Evolutionary conservation across 1,140 invertebrate species (phyloP).

Genomic region (Caenorhabditis briggsae): DNA sequence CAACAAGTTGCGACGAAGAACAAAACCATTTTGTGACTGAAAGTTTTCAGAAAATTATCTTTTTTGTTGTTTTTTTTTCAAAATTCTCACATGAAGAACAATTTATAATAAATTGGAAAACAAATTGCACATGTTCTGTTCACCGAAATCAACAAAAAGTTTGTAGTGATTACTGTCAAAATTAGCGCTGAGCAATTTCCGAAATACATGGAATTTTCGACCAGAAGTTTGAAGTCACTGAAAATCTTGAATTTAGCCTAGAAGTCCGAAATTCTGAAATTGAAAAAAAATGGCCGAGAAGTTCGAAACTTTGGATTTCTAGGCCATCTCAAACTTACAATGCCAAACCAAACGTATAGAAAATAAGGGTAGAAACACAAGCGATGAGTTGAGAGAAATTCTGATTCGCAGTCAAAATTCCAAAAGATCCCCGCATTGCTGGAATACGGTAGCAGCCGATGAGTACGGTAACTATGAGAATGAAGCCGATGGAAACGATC

Average conservation of each 20-base stretch:
- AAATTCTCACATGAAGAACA: neutral
- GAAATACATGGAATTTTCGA: neutral
- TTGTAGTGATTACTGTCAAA: neutral
- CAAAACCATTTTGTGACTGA: neutral
- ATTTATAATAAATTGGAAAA: conserved; percentile 3
- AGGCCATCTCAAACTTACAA: neutral
- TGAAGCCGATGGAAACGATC: neutral
- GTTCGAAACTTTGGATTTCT: neutral
- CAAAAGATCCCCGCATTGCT: neutral
- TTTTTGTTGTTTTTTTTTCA: too few species aligned
- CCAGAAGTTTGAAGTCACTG: neutral
- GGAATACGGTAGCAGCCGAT: conserved; percentile 9
- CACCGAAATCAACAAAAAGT: neutral
- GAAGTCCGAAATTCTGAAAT: too few species aligned
- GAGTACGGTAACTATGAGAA: neutral
- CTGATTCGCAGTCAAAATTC: conserved; percentile 1
- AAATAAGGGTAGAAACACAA: neutral
- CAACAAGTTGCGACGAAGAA: neutral
- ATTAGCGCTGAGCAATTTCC: neutral
- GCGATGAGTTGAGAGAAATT: conserved; percentile 5
- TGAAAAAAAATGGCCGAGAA: too few species aligned
- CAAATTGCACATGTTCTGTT: conserved; percentile 8
- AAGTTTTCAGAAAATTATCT: neutral
- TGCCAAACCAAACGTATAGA: neutral
- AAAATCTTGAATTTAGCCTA: neutral